Percentiles rank a stretch among this genome's conserved stretches.
These are phyloP conservation scores for Muscicapa comitata DNA, from an alignment of 2,797 vertebrate genomes.

Conservation along the genomic window DNA sequence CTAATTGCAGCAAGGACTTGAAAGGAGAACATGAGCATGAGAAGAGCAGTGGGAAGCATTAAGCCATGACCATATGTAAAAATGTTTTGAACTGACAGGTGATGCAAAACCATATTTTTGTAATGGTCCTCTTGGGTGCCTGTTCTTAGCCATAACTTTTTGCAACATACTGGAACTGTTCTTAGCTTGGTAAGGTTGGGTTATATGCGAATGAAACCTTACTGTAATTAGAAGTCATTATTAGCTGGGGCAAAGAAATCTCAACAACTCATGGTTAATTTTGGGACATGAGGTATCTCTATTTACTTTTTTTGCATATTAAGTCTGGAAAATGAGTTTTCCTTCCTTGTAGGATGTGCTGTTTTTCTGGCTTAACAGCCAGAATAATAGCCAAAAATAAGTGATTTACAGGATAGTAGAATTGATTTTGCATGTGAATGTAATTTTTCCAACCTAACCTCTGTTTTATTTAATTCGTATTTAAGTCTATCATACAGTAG, in stretches of 20 bases:
- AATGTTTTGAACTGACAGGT: conserved; percentile 9
- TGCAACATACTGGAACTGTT: background rate
- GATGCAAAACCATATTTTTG: background rate
- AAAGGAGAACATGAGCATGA: background rate
- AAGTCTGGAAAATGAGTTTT: background rate
- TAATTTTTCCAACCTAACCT: background rate
- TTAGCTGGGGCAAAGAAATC: background rate
- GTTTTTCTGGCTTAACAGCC: background rate
- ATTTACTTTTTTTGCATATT: background rate
- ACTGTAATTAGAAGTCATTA: background rate
- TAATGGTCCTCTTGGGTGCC: background rate
- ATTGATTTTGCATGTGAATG: background rate
- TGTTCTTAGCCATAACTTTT: background rate
- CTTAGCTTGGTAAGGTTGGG: background rate
- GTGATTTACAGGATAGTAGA: background rate
- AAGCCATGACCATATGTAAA: background rate
- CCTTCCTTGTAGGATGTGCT: background rate
- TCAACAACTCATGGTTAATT: background rate
- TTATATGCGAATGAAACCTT: background rate
- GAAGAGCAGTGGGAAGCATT: background rate
- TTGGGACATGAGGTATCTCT: background rate
- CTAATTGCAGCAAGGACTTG: background rate
- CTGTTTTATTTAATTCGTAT: background rate
- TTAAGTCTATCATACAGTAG: background rate
- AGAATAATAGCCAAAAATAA: background rate